Percentiles rank a stretch among this genome's conserved stretches.
phyloP scores from a whole-genome alignment of 2,888 invertebrate species.

The Hyppa rectilinea region DNA sequence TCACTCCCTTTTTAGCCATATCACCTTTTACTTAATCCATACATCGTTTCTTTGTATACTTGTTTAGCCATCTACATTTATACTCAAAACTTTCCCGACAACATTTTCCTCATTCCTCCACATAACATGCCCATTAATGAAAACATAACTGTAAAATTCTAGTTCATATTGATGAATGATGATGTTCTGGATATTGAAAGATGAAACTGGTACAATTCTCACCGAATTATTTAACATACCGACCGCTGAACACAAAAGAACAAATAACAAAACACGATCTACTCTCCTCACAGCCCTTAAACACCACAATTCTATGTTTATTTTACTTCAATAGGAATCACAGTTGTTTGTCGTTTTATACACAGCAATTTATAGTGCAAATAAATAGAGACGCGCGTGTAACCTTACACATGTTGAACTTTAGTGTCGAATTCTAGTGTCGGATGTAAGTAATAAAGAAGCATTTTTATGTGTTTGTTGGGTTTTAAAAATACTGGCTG shows the following conservation, averaged over 20 bases:
- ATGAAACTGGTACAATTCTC: not conserved
- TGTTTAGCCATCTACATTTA: too few relatives aligned
- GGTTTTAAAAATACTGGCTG: conserved; percentile 7
- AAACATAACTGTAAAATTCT: too few relatives aligned
- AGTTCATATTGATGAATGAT: too few relatives aligned
- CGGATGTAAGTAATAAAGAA: conserved; percentile 16
- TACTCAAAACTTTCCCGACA: too few relatives aligned
- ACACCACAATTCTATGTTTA: not conserved
- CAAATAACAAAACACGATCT: not conserved
- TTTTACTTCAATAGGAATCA: conserved; percentile 16
- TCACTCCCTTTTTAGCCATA: too few relatives aligned
- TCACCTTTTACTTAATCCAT: too few relatives aligned
- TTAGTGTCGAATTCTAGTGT: conserved; percentile 5
- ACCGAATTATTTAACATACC: not conserved
- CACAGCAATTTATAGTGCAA: conserved; percentile 8
- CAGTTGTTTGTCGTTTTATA: conserved; percentile 14
- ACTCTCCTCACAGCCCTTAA: not conserved
- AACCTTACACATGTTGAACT: conserved; percentile 34
- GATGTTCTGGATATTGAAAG: too few relatives aligned
- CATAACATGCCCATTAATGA: too few relatives aligned
- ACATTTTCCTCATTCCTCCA: too few relatives aligned
- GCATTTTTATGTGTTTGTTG: not conserved
- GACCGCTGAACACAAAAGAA: not conserved
- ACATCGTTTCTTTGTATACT: too few relatives aligned
- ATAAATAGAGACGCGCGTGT: conserved; percentile 34